These are phyloP conservation scores for Brachyhypopomus gauderio DNA, from an alignment of 2,113 vertebrate genomes.

Conservation along the genomic window DNA sequence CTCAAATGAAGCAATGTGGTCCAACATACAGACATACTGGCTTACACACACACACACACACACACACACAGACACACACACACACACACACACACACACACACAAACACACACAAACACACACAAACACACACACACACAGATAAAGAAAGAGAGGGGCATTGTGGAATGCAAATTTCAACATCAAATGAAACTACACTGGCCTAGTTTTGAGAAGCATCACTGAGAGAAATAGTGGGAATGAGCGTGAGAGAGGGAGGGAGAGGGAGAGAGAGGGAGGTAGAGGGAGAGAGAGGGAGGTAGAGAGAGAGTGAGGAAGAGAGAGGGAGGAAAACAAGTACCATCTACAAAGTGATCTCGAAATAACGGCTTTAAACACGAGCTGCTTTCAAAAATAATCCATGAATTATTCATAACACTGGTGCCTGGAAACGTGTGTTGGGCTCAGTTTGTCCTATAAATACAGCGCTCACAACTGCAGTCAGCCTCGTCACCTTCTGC, in stretches of 20 bases:
- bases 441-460: slow-evolving; percentile 71
- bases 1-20: slow-evolving; percentile 75
- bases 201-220: slow-evolving; percentile 70
- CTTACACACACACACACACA: slow-evolving; percentile 64
- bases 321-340: slow-evolving; percentile 5
- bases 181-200: slow-evolving; percentile 72
- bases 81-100: slow-evolving; percentile 63
- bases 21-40: slow-evolving; percentile 70
- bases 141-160: slow-evolving; percentile 40
- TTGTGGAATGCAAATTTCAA: slow-evolving; percentile 74
- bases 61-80: slow-evolving; percentile 44
- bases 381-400: slow-evolving; percentile 59
- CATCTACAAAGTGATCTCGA: slow-evolving; percentile 51
- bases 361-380: slow-evolving; percentile 56
- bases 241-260: not conserved
- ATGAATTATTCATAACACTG: slow-evolving; percentile 68
- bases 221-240: slow-evolving; percentile 63
- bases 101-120: slow-evolving; percentile 7
- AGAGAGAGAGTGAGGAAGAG: not conserved
- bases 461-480: slow-evolving; percentile 68
- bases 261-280: slow-evolving; percentile 50
- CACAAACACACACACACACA: slow-evolving; percentile 58
- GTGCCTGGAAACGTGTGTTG: slow-evolving; percentile 61
- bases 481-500: slow-evolving; percentile 37
- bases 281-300: slow-evolving; percentile 57